A percentile compares a stretch with the other conserved stretches of the same genome.
Conservation (phyloP, 2,113 vertebrate genomes). For the Lontra canadensis region DNA sequence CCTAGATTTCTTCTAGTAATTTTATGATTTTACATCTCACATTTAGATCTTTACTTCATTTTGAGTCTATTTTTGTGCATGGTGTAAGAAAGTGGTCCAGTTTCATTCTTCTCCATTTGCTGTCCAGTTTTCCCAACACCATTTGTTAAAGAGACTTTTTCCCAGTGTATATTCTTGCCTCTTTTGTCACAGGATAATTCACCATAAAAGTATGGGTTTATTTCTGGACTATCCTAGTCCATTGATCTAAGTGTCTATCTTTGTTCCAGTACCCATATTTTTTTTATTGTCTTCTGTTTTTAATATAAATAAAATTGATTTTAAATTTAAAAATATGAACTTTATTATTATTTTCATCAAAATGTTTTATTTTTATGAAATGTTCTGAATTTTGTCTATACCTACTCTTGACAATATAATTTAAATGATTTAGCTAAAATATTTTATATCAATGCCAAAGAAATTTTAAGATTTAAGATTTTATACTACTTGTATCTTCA, state of each 20-base stretch:
- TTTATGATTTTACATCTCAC: neutral
- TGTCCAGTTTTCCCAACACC: neutral
- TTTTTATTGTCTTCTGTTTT: neutral
- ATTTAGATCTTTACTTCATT: neutral
- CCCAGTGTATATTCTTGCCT: neutral
- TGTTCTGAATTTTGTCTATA: neutral
- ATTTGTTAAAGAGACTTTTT: neutral
- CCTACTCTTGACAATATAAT: neutral
- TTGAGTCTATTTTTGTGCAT: neutral
- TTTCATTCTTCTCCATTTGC: neutral
- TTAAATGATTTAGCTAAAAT: neutral
- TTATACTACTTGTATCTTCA: neutral
- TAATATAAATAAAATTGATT: neutral
- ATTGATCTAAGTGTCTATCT: neutral
- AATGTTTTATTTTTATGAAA: neutral
- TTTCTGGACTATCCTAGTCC: neutral
- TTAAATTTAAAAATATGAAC: neutral
- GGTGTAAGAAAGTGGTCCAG: neutral
- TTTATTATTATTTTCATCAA: neutral
- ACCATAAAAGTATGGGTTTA: neutral
- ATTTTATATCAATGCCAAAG: neutral
- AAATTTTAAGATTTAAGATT: neutral
- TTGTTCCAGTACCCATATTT: neutral
- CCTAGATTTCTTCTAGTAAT: neutral
- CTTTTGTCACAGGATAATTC: neutral